These are phyloP conservation scores for Hyppa rectilinea DNA, from an alignment of 2,888 invertebrate genomes.

Conservation along the genomic window DNA sequence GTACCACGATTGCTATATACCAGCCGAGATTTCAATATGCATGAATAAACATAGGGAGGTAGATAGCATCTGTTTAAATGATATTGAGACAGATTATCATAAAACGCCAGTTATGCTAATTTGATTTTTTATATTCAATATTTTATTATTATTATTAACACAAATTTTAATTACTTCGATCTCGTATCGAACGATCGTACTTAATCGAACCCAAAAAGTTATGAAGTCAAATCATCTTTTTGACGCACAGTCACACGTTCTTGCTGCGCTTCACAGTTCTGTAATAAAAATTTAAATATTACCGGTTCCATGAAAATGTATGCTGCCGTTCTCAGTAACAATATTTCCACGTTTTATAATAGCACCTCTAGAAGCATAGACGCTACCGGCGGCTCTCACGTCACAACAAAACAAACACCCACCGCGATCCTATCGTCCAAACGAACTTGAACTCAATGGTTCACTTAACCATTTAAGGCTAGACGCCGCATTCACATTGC, in stretches of 20 bases:
- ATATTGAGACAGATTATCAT: constrained; percentile 19
- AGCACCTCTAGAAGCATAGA: constrained; percentile 60
- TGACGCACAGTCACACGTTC: neutral
- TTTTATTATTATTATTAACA: neutral
- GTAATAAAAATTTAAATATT: neutral
- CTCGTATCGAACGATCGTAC: no score
- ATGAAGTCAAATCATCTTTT: neutral
- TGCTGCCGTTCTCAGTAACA: constrained; percentile 58
- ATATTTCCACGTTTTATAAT: constrained; percentile 58
- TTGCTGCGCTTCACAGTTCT: neutral
- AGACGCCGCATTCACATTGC: constrained; percentile 69
- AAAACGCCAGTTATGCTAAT: constrained; percentile 22
- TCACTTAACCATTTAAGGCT: constrained; percentile 75
- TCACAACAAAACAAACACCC: constrained; percentile 84
- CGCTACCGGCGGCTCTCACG: constrained; percentile 80
- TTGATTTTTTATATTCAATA: constrained; percentile 5
- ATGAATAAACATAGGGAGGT: no score
- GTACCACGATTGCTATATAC: constrained; percentile 1
- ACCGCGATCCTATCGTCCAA: constrained; percentile 76
- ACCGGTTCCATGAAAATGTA: constrained; percentile 8
- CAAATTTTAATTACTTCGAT: no score
- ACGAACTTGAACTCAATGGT: constrained; percentile 82
- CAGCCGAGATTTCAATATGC: neutral
- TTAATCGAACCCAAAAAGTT: no score
- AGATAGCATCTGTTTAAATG: neutral